phyloP scores from a whole-genome alignment of 2,797 vertebrate genomes.

The Crenuchus spilurus region DNA sequence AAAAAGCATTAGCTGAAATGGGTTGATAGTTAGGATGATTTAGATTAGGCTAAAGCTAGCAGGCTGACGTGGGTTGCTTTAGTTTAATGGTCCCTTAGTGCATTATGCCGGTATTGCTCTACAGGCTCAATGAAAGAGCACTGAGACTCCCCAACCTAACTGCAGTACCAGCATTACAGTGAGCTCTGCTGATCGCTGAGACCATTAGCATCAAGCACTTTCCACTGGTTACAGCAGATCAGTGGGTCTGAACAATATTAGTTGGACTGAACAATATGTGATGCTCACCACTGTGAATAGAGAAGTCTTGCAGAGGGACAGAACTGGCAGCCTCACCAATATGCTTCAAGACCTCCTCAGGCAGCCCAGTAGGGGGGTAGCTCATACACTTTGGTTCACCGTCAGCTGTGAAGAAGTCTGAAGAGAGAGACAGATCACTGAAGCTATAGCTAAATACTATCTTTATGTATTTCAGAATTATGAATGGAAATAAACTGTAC shows the following conservation, averaged over 20 bases:
- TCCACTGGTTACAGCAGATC: background rate
- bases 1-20: conserved; percentile 31
- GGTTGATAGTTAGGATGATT: conserved; percentile 45
- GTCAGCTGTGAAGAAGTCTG: conserved; percentile 90
- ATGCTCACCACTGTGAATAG: conserved; percentile 78
- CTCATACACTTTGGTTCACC: conserved; percentile 90
- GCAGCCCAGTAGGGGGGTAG: conserved; percentile 84
- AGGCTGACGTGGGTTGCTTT: conserved; percentile 37
- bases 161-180: conserved; percentile 14
- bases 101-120: conserved; percentile 42
- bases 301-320: conserved; percentile 88
- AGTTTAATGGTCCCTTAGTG: conserved; percentile 50
- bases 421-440: conserved; percentile 9
- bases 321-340: conserved; percentile 89
- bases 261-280: background rate
- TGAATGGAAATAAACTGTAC: conserved; percentile 60
- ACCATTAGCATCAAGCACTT: background rate
- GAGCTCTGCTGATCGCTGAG: conserved; percentile 38
- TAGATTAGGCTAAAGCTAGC: conserved; percentile 47
- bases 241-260: conserved; percentile 8
- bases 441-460: background rate
- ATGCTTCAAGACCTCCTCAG: conserved; percentile 81
- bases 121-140: conserved; percentile 26
- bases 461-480: background rate
- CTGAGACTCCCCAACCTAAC: conserved; percentile 26